phyloP scores from a whole-genome alignment of 2,797 vertebrate genomes.

The Enteromius fasciolatus region DNA sequence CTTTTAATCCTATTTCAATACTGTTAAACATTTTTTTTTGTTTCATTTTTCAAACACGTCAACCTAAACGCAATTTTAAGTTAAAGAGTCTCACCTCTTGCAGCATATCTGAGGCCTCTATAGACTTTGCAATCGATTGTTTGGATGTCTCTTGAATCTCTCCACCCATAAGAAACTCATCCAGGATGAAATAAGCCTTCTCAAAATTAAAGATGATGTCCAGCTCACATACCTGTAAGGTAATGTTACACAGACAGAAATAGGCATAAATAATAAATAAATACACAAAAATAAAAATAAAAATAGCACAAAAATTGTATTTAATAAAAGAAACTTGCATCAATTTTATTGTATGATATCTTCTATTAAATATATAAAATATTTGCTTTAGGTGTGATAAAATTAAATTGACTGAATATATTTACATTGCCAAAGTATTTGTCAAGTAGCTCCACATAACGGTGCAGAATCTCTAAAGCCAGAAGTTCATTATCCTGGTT shows the following conservation, averaged over 20 bases:
- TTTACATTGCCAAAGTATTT: slow-evolving; percentile 98
- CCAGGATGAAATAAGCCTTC: slow-evolving; percentile 98
- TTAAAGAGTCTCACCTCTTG: slow-evolving; percentile 85
- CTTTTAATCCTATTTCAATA: neutral
- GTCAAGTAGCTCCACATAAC: slow-evolving; percentile 96
- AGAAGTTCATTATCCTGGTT: slow-evolving; percentile 93
- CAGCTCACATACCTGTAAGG: slow-evolving; percentile 91
- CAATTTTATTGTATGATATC: neutral
- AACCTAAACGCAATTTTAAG: neutral
- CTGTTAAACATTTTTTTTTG: neutral
- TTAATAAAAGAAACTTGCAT: neutral
- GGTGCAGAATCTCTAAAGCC: slow-evolving; percentile 92
- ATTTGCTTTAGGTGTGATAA: neutral
- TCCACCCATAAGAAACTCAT: slow-evolving; percentile 95
- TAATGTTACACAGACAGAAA: neutral
- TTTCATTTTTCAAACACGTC: neutral
- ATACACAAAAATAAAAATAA: too few relatives aligned
- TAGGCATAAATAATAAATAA: neutral
- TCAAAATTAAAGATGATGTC: slow-evolving; percentile 99
- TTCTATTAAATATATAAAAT: neutral
- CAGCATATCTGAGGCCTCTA: slow-evolving; percentile 94
- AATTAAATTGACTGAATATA: neutral
- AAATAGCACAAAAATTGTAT: neutral
- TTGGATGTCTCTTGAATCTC: slow-evolving; percentile 99
- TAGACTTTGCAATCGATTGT: slow-evolving; percentile 85